phyloP scores from a whole-genome alignment of 2,797 vertebrate species.

The Pseudochirops cupreus region DNA sequence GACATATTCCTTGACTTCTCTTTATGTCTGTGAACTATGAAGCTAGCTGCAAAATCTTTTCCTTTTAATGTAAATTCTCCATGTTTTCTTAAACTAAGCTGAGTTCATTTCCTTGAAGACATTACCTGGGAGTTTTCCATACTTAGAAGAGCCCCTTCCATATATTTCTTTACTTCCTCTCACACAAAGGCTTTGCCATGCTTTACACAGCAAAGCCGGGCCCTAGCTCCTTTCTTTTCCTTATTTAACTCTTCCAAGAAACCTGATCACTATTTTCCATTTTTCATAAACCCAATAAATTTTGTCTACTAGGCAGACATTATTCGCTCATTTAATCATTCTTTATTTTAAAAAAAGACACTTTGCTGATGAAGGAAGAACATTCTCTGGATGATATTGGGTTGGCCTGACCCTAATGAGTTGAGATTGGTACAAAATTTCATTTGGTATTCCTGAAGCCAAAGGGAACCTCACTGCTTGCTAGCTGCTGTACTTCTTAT shows the following conservation, averaged over 20 bases:
- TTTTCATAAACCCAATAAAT: slow-evolving; percentile 51
- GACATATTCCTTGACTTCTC: slow-evolving; percentile 9
- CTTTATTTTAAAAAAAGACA: slow-evolving; percentile 41
- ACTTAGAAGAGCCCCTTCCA: slow-evolving; percentile 27
- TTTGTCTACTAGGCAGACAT: slow-evolving; percentile 26
- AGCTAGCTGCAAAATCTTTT: slow-evolving; percentile 21
- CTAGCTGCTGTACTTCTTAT: slow-evolving; percentile 5
- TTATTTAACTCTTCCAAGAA: slow-evolving; percentile 56
- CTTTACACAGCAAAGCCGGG: not conserved
- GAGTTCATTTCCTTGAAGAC: slow-evolving; percentile 32
- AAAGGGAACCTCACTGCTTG: slow-evolving; percentile 26
- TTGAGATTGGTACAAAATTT: slow-evolving; percentile 49
- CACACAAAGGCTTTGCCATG: not conserved
- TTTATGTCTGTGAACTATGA: not conserved
- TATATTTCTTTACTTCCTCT: not conserved
- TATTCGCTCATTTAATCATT: slow-evolving; percentile 33
- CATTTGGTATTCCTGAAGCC: slow-evolving; percentile 16
- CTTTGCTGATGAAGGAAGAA: slow-evolving; percentile 42
- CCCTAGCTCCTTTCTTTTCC: slow-evolving; percentile 21
- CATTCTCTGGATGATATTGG: slow-evolving; percentile 44
- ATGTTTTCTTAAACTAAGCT: slow-evolving; percentile 6
- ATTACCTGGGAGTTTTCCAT: slow-evolving; percentile 2
- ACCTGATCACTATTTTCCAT: not conserved
- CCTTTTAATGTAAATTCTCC: slow-evolving; percentile 6
- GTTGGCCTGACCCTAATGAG: slow-evolving; percentile 54